phyloP scores from a whole-genome alignment of 2,888 invertebrate genomes.

The Lamellibrachia satsuma region DNA sequence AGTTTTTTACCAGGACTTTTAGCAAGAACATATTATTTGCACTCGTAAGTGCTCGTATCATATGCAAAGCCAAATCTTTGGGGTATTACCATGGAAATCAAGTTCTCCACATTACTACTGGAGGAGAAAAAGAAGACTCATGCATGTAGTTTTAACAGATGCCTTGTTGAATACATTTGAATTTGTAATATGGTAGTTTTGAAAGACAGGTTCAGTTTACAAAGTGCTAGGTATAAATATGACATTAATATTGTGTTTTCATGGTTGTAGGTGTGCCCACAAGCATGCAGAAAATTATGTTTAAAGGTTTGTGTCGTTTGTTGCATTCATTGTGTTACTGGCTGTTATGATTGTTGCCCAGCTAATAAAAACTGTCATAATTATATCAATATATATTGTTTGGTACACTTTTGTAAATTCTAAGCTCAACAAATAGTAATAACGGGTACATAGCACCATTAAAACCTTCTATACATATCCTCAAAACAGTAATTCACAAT shows the following conservation, averaged over 20 bases:
- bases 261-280: slow-evolving; percentile 78
- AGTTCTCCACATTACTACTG: too few species aligned
- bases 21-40: too few species aligned
- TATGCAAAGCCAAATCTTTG: too few species aligned
- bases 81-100: too few species aligned
- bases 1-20: too few species aligned
- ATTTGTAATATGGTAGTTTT: background rate
- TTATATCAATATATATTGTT: background rate
- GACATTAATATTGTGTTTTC: slow-evolving; percentile 22
- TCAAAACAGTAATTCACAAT: too few species aligned
- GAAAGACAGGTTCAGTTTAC: background rate
- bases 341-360: too few species aligned
- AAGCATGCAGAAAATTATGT: slow-evolving; percentile 88
- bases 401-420: background rate
- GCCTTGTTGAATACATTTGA: background rate
- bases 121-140: too few species aligned
- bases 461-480: too few species aligned
- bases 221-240: background rate
- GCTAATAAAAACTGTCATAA: background rate
- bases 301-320: slow-evolving; percentile 71
- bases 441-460: too few species aligned
- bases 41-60: too few species aligned
- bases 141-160: background rate
- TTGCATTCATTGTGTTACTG: background rate
- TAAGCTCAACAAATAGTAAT: background rate